These are phyloP conservation scores for Montipora capitata DNA, from an alignment of 92 coral and sea anemone genomes.

Conservation along the genomic window DNA sequence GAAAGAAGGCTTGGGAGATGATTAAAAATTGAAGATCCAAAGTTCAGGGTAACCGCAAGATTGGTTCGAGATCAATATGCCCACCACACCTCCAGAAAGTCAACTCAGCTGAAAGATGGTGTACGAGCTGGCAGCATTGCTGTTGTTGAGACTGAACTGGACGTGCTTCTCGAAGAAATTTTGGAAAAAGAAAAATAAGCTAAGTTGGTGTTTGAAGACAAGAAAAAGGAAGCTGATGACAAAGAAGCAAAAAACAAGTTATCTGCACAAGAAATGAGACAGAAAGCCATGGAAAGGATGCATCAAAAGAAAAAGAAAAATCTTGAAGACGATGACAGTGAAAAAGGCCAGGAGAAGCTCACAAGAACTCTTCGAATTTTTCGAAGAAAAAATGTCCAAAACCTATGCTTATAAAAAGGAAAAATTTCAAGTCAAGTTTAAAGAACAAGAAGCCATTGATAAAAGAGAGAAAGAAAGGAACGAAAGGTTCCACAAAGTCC, in stretches of 20 bases:
- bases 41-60: conserved; percentile 43
- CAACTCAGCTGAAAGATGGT: conserved; percentile 3
- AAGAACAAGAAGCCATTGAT: too few species aligned
- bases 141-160: too few species aligned
- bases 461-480: too few species aligned
- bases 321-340: too few species aligned
- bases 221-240: conserved; percentile 37
- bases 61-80: conserved; percentile 53
- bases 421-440: too few species aligned
- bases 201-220: conserved; percentile 6
- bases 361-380: neutral
- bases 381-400: too few species aligned
- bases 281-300: conserved; percentile 20
- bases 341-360: conserved; percentile 41
- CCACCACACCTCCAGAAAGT: conserved; percentile 1
- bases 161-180: conserved; percentile 36
- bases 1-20: neutral
- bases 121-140: conserved; percentile 41
- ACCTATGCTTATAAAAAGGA: too few species aligned
- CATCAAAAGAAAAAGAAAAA: conserved; percentile 12
- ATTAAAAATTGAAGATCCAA: neutral
- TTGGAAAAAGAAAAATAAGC: conserved; percentile 17
- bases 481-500: neutral
- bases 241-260: too few species aligned
- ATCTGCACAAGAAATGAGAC: too few species aligned